Evolutionary conservation across 2,888 invertebrate species (phyloP), one percentile per base, ranked within the genome.

Genomic region (Plagodis dolabraria): DNA sequence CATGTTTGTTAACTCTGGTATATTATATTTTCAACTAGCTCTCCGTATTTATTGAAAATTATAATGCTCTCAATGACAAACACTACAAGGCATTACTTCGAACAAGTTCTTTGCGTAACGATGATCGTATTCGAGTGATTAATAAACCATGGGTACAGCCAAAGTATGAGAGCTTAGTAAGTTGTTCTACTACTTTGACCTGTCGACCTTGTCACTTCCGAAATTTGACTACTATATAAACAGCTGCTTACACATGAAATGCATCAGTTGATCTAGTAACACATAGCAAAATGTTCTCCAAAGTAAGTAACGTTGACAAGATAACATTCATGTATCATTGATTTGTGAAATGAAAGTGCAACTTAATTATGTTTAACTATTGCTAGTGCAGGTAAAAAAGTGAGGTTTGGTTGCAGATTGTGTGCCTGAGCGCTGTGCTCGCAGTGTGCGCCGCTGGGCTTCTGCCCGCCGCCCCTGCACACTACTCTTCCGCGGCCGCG

Each of bases 381-480:
- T 8, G 8, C 36, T 10, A 53, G 46, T 46, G 43, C 47, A 51
- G 35, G 38, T 48, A 34, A 33, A 50, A 36, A n/a, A 44, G 48
- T 63, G 45, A 46, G 40, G n/a, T 64, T 50, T 67, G 45, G 58
- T 79, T 76, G 7, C 75, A 91, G 90, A 74, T 90, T 48, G 48
- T 90, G 44, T 74, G 80, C 54, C 44, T 93, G 70, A 79, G 86
- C 77, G 86, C 89, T 56, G 72, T 92, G 59, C 66, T 92, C 74
- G 88, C 89, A 48, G 83, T 93, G 47, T 84, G 92, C 33, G 65
- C 80, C 45, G 89, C 89, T 10, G 88, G 87, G 46, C 81, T 89
- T 46, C 68, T 91, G 60, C 79, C 87, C 2, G 73, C 87, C 2
- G 73, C 94, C 1, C 75, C 69, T 44, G 69, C 94, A 40, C 91